Base-by-base conservation (phyloP, 2,113 vertebrate species). In the Serilophus lunatus region DNA sequence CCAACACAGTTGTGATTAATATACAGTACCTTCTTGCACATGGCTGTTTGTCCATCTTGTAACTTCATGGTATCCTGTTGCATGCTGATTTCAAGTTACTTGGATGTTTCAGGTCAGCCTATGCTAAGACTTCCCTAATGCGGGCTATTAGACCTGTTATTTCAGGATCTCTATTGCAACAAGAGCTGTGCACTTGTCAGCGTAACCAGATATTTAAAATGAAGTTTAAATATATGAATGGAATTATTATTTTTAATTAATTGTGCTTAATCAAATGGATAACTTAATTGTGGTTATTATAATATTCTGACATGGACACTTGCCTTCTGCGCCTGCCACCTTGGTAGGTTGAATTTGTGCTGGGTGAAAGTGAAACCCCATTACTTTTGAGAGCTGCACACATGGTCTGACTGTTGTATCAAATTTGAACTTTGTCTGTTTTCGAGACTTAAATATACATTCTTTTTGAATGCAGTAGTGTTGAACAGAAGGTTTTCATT, bases 321-420 rank as follows among this genome's bases (percentile, higher is more conserved):
- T 83, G 3, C 0, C 0, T 75, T 83, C 18, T 78, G 1, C 59
- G 25, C 60, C 36, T 72, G 4, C 13, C 7, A 10, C 6, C 5
- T 69, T 19, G 75, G 15, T 7, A 68, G 10, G 12, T 44, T 79
- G 77, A 84, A 22, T 85, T 71, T 68, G 9, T 81, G 19, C 45
- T 66, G n/a, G 29, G 2, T 63, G 17, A 60, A 31, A 87, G 47
- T 31, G 4, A 84, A 78, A 22, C 23, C 29, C 7, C 3, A 1
- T 75, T 86, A 18, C 24, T 54, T 79, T 6, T 23, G 24, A 29
- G 31, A 87, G 23, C 20, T 71, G 8, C 16, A 13, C 9, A 2
- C 33, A 20, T 66, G 17, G 7, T 71, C 24, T 71, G 18, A 54
- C 35, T 38, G 8, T 54, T 78, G 5, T 68, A n/a, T 68, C 9